Evolutionary conservation across 2,888 invertebrate genomes (phyloP).

Genomic region (Orthosia incerta): DNA sequence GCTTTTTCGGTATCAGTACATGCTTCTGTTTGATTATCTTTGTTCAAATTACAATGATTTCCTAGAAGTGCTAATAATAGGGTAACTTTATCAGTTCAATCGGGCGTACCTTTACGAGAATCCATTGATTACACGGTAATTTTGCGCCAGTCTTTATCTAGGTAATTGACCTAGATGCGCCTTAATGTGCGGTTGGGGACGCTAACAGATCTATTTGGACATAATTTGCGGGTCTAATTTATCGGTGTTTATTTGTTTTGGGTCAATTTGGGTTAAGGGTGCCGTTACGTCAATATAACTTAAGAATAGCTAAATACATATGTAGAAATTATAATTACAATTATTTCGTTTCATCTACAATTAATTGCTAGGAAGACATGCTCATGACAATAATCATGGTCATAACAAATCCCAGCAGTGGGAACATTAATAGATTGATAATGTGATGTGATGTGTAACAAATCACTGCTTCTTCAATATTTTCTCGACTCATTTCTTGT

Average conservation of each 20-base stretch:
- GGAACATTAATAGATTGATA: too few species aligned
- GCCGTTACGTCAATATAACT: constrained; percentile 3
- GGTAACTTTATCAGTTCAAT: constrained; percentile 54
- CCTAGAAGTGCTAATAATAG: constrained; percentile 58
- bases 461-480: not conserved
- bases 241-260: constrained; percentile 38
- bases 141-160: constrained; percentile 60
- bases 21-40: constrained; percentile 40
- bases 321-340: too few species aligned
- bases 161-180: constrained; percentile 60
- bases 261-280: constrained; percentile 21
- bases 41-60: constrained; percentile 52
- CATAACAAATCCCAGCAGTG: not conserved
- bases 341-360: not conserved
- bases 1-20: constrained; percentile 14
- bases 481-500: not conserved
- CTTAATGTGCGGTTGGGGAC: constrained; percentile 45
- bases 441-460: too few species aligned
- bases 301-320: not conserved
- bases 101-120: constrained; percentile 45
- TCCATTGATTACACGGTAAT: constrained; percentile 60
- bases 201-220: constrained; percentile 54
- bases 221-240: constrained; percentile 43
- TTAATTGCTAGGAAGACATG: fast-evolving
- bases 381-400: not conserved